Percentiles rank a stretch among this genome's conserved stretches.
Evolutionary conservation across 1,140 invertebrate genomes (phyloP).

Genomic region (Drosophila punjabiensis): DNA sequence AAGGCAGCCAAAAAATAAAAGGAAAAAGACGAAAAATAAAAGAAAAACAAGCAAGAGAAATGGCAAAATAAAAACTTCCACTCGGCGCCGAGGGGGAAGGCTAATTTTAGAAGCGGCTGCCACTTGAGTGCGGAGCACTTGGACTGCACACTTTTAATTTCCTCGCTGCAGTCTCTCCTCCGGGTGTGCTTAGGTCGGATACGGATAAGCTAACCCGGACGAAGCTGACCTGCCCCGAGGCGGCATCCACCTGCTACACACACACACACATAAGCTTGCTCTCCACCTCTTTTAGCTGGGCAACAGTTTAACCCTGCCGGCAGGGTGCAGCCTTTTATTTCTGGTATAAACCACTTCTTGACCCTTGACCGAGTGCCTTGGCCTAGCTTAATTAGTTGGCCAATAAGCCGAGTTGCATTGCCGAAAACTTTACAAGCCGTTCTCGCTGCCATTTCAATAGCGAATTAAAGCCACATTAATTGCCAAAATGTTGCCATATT

Average conservation of each 20-base stretch:
- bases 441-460: conserved; percentile 12
- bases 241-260: conserved; percentile 24
- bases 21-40: background rate
- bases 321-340: conserved; percentile 37
- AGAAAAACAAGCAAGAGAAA: conserved; percentile 1
- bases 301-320: conserved; percentile 16
- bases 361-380: conserved; percentile 50
- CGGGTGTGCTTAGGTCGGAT: conserved; percentile 26
- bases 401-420: conserved; percentile 57
- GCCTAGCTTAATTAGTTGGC: conserved; percentile 57
- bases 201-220: conserved; percentile 18
- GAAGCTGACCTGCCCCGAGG: conserved; percentile 8
- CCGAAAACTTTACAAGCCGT: conserved; percentile 16
- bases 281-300: background rate
- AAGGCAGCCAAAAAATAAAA: conserved; percentile 37
- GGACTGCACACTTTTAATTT: conserved; percentile 49
- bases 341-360: conserved; percentile 16
- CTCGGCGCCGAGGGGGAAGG: conserved; percentile 18
- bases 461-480: conserved; percentile 34
- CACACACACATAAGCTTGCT: background rate
- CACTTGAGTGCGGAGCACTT: conserved; percentile 54
- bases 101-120: conserved; percentile 60
- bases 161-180: conserved; percentile 30
- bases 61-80: conserved; percentile 45
- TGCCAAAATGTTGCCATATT: conserved; percentile 18